phyloP scores from a whole-genome alignment of 2,888 invertebrate species.

The Spodoptera picta region DNA sequence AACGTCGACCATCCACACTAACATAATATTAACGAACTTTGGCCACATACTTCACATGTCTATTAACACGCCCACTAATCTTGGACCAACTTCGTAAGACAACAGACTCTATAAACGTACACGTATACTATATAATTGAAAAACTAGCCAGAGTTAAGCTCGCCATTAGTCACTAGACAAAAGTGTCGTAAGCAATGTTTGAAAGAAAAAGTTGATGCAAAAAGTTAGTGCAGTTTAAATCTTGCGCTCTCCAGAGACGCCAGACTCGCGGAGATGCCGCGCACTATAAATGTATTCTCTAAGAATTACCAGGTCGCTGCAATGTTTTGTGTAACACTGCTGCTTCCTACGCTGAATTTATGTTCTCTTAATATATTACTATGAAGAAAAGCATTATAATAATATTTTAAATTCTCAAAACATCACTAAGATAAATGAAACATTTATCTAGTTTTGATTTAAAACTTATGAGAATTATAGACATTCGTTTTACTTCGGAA shows the following conservation, averaged over 20 bases:
- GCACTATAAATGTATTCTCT: conserved; percentile 20
- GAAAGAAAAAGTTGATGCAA: conserved; percentile 31
- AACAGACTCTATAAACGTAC: conserved; percentile 13
- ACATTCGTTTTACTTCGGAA: background rate
- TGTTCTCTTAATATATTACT: too few species aligned
- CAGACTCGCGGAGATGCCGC: conserved; percentile 6
- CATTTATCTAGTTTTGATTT: background rate
- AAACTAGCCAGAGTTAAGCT: conserved; percentile 15
- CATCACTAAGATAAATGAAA: too few species aligned
- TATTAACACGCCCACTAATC: conserved; percentile 17
- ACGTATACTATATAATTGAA: background rate
- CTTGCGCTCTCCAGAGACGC: conserved; percentile 24
- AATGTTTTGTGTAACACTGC: too few species aligned
- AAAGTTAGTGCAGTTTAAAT: conserved; percentile 32
- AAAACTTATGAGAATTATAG: conserved; percentile 3
- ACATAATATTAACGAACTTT: conserved; percentile 32
- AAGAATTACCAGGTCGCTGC: conserved; percentile 1
- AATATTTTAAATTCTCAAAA: too few species aligned
- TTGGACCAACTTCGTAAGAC: conserved; percentile 2
- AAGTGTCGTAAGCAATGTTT: conserved; percentile 38
- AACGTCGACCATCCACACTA: conserved; percentile 13
- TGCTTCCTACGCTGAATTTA: too few species aligned
- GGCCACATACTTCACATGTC: conserved; percentile 21
- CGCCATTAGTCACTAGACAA: conserved; percentile 23
- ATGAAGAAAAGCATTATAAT: too few species aligned